Evolutionary conservation across 2,888 invertebrate species (phyloP).

Genomic region (Penaeus monodon): DNA sequence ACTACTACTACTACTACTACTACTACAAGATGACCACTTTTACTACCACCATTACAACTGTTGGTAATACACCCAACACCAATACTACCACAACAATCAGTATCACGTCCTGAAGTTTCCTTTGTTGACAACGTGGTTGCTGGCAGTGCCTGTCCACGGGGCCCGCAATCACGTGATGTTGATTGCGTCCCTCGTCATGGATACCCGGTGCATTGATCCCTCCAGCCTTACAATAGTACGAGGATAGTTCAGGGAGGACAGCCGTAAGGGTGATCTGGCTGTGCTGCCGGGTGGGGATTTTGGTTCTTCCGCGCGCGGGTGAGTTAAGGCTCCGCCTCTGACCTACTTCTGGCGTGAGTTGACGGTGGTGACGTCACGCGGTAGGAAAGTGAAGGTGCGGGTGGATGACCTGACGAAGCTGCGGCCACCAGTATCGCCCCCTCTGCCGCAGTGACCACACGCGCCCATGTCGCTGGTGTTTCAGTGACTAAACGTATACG

Average conservation of each 20-base stretch:
- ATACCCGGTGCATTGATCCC: background rate
- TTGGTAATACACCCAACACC: too few relatives aligned
- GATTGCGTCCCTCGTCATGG: too few relatives aligned
- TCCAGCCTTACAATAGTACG: background rate
- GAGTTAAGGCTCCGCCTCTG: slow-evolving; percentile 35
- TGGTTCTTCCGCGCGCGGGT: slow-evolving; percentile 26
- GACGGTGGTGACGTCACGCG: slow-evolving; percentile 55
- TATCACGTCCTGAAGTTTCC: too few relatives aligned
- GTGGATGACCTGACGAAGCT: slow-evolving; percentile 57
- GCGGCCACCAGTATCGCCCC: slow-evolving; percentile 46
- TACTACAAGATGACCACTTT: too few relatives aligned
- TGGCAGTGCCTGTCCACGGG: too few relatives aligned
- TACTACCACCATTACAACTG: too few relatives aligned
- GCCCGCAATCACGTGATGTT: too few relatives aligned
- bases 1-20: background rate
- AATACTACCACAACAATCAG: too few relatives aligned
- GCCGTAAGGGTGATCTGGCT: slow-evolving; percentile 29
- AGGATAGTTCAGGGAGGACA: background rate
- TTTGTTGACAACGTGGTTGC: too few relatives aligned
- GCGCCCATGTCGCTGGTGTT: slow-evolving; percentile 27
- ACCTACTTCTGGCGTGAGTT: slow-evolving; percentile 60
- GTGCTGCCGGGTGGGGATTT: slow-evolving; percentile 24
- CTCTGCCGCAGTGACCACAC: slow-evolving; percentile 53
- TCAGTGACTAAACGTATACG: slow-evolving; percentile 2
- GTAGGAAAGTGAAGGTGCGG: slow-evolving; percentile 60